Base-by-base conservation (phyloP, 2,797 vertebrate species). In the Cryptoblepharus egeriae region DNA sequence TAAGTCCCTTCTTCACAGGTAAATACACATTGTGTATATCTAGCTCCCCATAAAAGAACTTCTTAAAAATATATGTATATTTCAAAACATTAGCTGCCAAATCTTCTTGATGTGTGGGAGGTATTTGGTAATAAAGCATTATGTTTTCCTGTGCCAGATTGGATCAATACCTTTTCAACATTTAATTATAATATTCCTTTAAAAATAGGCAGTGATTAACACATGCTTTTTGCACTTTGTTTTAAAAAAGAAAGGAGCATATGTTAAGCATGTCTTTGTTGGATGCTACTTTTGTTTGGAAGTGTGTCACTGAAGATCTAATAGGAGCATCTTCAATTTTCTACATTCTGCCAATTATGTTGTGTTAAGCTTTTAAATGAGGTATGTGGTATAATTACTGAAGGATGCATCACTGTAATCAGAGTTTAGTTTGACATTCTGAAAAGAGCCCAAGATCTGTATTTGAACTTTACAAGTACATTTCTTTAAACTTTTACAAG, bases 111-210 rank as follows among this genome's bases (percentile, higher is more conserved):
- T 45, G 26, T 58, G 52, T 57, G 63, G 79, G 65, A 81, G 22
- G 1, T 79, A 65, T 55, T 83, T 89, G 84, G 63, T 82, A 85
- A 85, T 92, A 79, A 86, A 69, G 82, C 83, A 49, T 81, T 85
- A 85, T 79, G 2, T 67, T 79, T 82, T 7, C 65, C 67, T 73
- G 35, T 67, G 9, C 11, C 70, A 63, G 80, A 75, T 86, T 81
- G 65, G 55, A 87, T 87, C 79, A 75, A 69, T 91, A 81, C 2
- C 75, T 75, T 85, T 91, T 85, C 69, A 87, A 77, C 26, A 68
- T 49, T 71, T 91, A 77, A 73, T 90, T 90, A 65, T 28, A n/a
- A 16, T 80, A 81, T 79, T 89, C 0, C 42, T 77, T 20, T 1
- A 80, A 52, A 89, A 87, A 49, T 74, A 83, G 32, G n/a, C 63